These are phyloP conservation scores for Sebastes itinus DNA, from an alignment of 2,797 vertebrate genomes.

Conservation along the genomic window DNA sequence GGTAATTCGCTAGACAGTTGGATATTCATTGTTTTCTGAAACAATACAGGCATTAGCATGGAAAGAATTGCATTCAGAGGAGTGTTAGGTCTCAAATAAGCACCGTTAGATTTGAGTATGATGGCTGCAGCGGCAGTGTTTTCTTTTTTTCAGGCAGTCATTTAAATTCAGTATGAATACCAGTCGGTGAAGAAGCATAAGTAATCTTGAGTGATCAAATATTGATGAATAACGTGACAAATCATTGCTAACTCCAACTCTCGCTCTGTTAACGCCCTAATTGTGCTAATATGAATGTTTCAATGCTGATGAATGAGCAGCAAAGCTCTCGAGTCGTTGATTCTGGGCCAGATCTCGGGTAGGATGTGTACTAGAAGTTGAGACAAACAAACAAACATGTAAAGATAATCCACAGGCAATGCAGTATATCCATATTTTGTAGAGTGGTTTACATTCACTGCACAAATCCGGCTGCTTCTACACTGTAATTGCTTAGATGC, in stretches of 20 bases:
- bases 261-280: constrained; percentile 18
- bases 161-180: constrained; percentile 48
- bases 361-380: constrained; percentile 29
- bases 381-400: neutral
- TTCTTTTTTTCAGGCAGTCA: constrained; percentile 11
- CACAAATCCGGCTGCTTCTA: constrained; percentile 20
- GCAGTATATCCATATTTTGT: neutral
- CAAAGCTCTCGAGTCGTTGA: constrained; percentile 10
- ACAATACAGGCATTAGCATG: neutral
- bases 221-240: constrained; percentile 54
- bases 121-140: neutral
- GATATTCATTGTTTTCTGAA: neutral
- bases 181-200: constrained; percentile 36
- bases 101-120: neutral
- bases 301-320: constrained; percentile 37
- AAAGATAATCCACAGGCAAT: neutral
- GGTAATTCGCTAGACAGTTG: neutral
- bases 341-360: constrained; percentile 12
- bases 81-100: neutral
- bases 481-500: constrained; percentile 30
- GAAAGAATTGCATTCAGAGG: neutral
- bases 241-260: constrained; percentile 29
- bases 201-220: constrained; percentile 48
- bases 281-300: constrained; percentile 40
- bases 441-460: constrained; percentile 4